phyloP scores from a whole-genome alignment of 2,888 invertebrate genomes.

The Aporophyla nigra region DNA sequence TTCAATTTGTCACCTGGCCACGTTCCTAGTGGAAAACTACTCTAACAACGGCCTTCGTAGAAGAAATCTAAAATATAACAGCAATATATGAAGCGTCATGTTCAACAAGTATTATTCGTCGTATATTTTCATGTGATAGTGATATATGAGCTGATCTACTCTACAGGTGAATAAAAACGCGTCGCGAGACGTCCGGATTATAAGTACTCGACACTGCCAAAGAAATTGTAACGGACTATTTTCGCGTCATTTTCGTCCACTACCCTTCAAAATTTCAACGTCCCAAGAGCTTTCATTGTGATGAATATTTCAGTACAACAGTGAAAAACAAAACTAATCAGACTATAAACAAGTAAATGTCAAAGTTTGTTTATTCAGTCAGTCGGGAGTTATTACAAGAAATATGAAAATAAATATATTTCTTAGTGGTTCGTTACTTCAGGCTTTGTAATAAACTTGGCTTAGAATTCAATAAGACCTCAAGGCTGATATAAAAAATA shows the following conservation, averaged over 20 bases:
- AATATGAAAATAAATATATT: slow-evolving; percentile 25
- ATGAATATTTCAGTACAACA: slow-evolving; percentile 32
- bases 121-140: slow-evolving; percentile 31
- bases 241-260: slow-evolving; percentile 21
- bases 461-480: slow-evolving; percentile 4
- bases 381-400: slow-evolving; percentile 7
- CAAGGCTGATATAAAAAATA: background rate
- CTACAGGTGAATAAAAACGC: slow-evolving; percentile 67
- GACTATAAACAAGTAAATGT: slow-evolving; percentile 45
- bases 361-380: slow-evolving; percentile 40
- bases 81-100: slow-evolving; percentile 29
- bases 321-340: slow-evolving; percentile 48
- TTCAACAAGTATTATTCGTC: slow-evolving; percentile 40
- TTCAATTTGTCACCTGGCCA: slow-evolving; percentile 61
- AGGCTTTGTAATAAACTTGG: slow-evolving; percentile 19
- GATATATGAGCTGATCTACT: slow-evolving; percentile 43
- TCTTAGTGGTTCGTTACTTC: slow-evolving; percentile 11
- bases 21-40: slow-evolving; percentile 50
- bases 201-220: slow-evolving; percentile 39
- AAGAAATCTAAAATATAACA: slow-evolving; percentile 42
- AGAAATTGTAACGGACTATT: slow-evolving; percentile 45
- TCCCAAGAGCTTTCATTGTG: slow-evolving; percentile 5
- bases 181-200: slow-evolving; percentile 24
- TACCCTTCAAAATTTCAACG: slow-evolving; percentile 25
- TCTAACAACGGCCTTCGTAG: slow-evolving; percentile 29